Conservation (phyloP, 2,113 vertebrate species). For the Neolamprologus ventralis region DNA sequence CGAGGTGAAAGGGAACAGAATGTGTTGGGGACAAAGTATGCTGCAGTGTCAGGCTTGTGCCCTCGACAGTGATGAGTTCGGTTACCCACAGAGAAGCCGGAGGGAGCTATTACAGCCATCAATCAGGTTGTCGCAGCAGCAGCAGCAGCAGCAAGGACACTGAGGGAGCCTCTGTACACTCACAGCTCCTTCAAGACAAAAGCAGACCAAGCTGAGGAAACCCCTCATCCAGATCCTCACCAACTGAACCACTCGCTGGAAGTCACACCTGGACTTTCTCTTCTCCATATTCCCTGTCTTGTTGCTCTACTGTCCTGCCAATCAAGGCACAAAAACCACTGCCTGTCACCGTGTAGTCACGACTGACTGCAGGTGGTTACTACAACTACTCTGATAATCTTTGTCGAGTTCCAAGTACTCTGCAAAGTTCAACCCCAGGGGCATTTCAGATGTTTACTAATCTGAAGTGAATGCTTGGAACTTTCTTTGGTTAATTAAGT, state of each 20-base stretch:
- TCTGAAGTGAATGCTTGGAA: background rate
- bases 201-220: background rate
- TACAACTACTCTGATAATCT: background rate
- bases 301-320: background rate
- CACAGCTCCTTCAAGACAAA: background rate
- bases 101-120: constrained; percentile 27
- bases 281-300: background rate
- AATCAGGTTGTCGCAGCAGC: background rate
- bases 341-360: background rate
- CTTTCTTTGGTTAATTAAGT: background rate
- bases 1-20: background rate
- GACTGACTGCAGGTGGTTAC: background rate
- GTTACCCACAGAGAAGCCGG: background rate
- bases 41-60: background rate
- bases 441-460: background rate
- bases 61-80: background rate
- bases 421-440: background rate
- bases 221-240: background rate
- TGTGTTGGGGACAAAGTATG: background rate
- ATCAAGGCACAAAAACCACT: background rate
- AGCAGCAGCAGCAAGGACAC: constrained; percentile 13
- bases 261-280: background rate
- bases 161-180: background rate
- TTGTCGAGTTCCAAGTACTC: background rate
- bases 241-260: background rate